Base-by-base conservation (phyloP, 2,888 invertebrate genomes). In the Drosophila barbarae region DNA sequence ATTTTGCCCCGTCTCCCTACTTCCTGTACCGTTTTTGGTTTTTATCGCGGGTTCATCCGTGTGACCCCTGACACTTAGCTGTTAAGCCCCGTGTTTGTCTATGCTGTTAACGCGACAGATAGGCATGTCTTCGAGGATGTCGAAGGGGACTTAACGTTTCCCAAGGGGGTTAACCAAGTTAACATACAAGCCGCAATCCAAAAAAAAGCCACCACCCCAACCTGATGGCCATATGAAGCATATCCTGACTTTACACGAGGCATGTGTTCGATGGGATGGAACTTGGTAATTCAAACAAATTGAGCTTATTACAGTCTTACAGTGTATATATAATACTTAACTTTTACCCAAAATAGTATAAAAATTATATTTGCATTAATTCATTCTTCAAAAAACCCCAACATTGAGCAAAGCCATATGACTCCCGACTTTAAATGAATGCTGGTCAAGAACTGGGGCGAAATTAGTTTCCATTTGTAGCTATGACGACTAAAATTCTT, bases 21-120 rank as follows among this genome's bases (percentile, higher is more conserved):
- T 49, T 36, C 10, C 26, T 42, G 46, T 18, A 10, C n/a, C 50
- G 30, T 53, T 32, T 18, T 36, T 10, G 54, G 59, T n/a, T 50
- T 54, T 69, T 69, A 69, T 69, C 69, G 69, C 61, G 51, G 69
- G n/a, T 34, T 60, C 46, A 69, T 58, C 57, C 52, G 50, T 58
- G 55, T 41, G 55, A 34, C 39, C 47, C 47, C 23, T 39, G 46
- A 46, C 69, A 47, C 47, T 41, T 59, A 18, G 38, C 23, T 10
- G 15, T 30, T 52, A 53, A 69, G 49, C 42, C 51, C 36, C 44
- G 46, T 42, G 39, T 26, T 30, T 56, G 61, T 18, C 54, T 69
- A 49, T 28, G 56, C 52, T 36, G 32, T 49, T 61, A 39, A 39
- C 41, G 47, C 50, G 59, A 54, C 35, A 46, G 54, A 54, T 47